Conservation (phyloP, 2,888 invertebrate genomes). For the Clusia tigrina region DNA sequence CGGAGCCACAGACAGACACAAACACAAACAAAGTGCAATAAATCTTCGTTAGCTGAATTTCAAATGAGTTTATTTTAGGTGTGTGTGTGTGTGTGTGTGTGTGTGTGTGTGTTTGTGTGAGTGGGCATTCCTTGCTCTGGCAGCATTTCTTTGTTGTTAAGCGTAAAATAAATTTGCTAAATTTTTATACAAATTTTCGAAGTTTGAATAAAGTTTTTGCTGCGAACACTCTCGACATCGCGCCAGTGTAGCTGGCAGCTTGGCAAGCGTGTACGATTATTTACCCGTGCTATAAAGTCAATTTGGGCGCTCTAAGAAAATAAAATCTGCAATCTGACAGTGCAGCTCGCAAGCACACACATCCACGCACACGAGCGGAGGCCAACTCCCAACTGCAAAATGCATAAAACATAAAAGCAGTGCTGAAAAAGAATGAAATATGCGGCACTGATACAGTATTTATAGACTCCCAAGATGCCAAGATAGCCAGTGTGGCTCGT, state of each 20-base stretch:
- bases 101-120: slow-evolving; percentile 47
- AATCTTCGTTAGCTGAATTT: slow-evolving; percentile 32
- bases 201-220: too few species aligned
- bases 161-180: not conserved
- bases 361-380: too few species aligned
- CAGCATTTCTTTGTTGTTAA: not conserved
- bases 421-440: not conserved
- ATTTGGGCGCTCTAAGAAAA: not conserved
- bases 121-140: not conserved
- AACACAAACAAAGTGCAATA: slow-evolving; percentile 25
- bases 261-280: not conserved
- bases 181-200: not conserved
- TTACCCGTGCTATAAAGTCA: not conserved
- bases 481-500: too few species aligned
- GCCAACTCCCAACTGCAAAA: too few species aligned
- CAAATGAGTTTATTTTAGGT: slow-evolving; percentile 13
- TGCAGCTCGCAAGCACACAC: not conserved
- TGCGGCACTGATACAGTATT: not conserved
- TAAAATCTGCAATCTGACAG: not conserved
- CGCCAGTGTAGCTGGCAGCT: not conserved
- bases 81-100: slow-evolving; percentile 35
- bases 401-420: not conserved
- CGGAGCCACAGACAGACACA: too few species aligned
- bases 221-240: not conserved
- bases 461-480: not conserved